Base-by-base conservation (phyloP, 1,140 invertebrate species). In the Drosophila burlai region DNA sequence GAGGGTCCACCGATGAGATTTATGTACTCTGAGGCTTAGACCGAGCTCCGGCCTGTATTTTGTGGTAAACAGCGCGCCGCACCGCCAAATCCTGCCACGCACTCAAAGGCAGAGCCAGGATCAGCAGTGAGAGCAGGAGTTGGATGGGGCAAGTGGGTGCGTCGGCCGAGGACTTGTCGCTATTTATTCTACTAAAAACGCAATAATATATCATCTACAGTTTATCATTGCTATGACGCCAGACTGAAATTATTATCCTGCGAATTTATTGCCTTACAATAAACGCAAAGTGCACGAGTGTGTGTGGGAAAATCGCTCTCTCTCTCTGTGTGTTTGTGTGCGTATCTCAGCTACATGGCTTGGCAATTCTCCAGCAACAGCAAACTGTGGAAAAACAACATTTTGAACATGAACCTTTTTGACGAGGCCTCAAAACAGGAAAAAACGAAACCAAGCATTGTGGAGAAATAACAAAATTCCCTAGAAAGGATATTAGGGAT, bases 161-260 rank as follows among this genome's bases (percentile, higher is more conserved):
- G 59, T 16, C 54, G 47, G 24, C 29, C 3, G 31, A 72, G 68
- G 60, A 68, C 55, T 76, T 77, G 75, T 62, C 67, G 63, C 74
- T 85, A 85, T 91, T 89, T 91, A 91, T 83, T 92, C 82, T 81
- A 81, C 80, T 85, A 85, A 90, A 80, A 90, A 90, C 72, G 84
- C 82, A 85, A 91, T 91, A 91, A 91, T 91, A 91, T 92, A 91
- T 91, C 90, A 91, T 91, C 90, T 81, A 86, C 90, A 91, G 90
- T 91, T 91, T 91, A 91, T 91, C 90, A 91, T 91, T 91, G 90
- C 90, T 91, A 89, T 90, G 90, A 91, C 90, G 90, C 90, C 90
- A 91, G 84, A 83, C 90, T 91, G 84, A 91, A 91, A 91, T 90
- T 91, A 91, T 91, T 92, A 91, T 91, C 82, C 90, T 80, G 83